These are phyloP conservation scores for Nannoperca obscura DNA, from an alignment of 2,797 vertebrate genomes.

Conservation along the genomic window DNA sequence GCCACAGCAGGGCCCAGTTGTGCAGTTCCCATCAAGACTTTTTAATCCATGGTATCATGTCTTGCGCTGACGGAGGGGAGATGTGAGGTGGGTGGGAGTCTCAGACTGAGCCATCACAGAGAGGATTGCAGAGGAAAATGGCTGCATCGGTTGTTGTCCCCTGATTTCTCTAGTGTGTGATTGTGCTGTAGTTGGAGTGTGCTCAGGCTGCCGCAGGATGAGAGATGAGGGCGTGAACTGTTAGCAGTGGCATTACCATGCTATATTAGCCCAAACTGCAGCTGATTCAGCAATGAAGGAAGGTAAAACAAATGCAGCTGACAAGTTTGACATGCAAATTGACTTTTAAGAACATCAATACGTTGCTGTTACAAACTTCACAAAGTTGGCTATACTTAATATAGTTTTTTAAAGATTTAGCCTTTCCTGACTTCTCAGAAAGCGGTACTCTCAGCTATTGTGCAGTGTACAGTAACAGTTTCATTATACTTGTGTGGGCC, in stretches of 20 bases:
- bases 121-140: constrained; percentile 70
- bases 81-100: constrained; percentile 55
- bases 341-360: neutral
- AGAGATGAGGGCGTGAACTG: constrained; percentile 52
- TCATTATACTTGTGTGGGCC: constrained; percentile 73
- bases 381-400: constrained; percentile 5
- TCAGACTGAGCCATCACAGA: constrained; percentile 48
- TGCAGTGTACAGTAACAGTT: constrained; percentile 58
- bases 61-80: constrained; percentile 51
- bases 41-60: constrained; percentile 60
- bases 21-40: constrained; percentile 58
- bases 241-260: constrained; percentile 52
- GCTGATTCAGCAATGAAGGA: constrained; percentile 26
- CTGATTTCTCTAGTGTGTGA: constrained; percentile 58
- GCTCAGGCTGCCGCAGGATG: constrained; percentile 57
- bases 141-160: constrained; percentile 66
- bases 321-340: neutral
- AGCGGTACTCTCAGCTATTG: constrained; percentile 49
- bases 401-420: constrained; percentile 16
- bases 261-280: constrained; percentile 36
- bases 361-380: constrained; percentile 19
- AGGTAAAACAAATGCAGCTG: constrained; percentile 18
- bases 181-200: constrained; percentile 40
- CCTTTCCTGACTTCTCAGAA: constrained; percentile 29
- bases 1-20: constrained; percentile 49